Evolutionary conservation across 2,797 vertebrate genomes (phyloP).

Genomic region (Gallinago stenura): DNA sequence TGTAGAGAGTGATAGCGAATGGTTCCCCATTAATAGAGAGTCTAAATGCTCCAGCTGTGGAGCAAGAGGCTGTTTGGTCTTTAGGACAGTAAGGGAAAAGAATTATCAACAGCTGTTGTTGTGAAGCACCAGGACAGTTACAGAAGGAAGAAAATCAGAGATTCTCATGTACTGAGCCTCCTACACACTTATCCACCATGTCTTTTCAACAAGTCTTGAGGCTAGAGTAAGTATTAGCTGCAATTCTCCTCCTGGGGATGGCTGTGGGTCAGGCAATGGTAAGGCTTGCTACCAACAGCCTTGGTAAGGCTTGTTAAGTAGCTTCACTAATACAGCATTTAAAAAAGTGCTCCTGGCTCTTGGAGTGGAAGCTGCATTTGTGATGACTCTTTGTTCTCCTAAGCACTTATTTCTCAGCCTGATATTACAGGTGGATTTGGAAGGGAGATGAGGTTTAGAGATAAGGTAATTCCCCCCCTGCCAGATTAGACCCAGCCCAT

Average conservation of each 20-base stretch:
- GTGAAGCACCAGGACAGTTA: neutral
- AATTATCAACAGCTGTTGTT: neutral
- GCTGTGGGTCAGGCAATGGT: neutral
- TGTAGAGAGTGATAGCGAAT: neutral
- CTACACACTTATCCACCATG: neutral
- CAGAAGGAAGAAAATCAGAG: neutral
- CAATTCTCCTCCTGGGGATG: neutral
- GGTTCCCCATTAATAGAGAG: neutral
- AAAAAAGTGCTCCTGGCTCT: neutral
- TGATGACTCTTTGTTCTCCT: neutral
- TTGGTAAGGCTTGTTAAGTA: neutral
- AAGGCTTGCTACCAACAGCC: neutral
- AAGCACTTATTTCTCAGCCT: neutral
- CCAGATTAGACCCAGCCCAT: neutral
- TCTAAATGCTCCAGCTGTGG: neutral
- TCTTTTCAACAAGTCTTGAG: neutral
- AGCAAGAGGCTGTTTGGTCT: neutral
- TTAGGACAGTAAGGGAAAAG: neutral
- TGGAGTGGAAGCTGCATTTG: neutral
- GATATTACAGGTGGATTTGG: neutral
- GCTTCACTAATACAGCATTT: neutral
- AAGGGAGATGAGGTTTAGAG: conserved; percentile 22
- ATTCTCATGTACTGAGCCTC: neutral
- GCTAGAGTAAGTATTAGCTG: neutral
- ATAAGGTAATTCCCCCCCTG: neutral